These are phyloP conservation scores for Hybos culiciformis DNA, from an alignment of 2,888 invertebrate genomes.

Conservation along the genomic window DNA sequence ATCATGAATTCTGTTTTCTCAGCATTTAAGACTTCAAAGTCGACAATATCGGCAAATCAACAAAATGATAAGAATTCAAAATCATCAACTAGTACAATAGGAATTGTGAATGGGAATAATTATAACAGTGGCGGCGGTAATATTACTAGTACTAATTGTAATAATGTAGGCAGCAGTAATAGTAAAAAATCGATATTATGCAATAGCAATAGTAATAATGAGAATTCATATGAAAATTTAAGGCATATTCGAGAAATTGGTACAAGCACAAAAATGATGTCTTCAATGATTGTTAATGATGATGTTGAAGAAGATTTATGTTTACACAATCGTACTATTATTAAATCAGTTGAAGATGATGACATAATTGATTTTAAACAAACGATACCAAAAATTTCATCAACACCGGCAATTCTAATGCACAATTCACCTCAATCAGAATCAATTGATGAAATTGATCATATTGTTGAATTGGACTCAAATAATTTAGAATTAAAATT, in stretches of 20 bases:
- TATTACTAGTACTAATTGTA: slow-evolving; percentile 9
- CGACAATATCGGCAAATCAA: too few relatives aligned
- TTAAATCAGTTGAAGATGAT: slow-evolving; percentile 6
- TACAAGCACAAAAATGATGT: slow-evolving; percentile 31
- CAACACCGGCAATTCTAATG: too few relatives aligned
- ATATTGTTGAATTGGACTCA: background rate
- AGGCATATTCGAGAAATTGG: slow-evolving; percentile 35
- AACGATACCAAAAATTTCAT: background rate
- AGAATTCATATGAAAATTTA: slow-evolving; percentile 34
- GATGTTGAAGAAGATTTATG: slow-evolving; percentile 13
- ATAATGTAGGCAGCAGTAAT: slow-evolving; percentile 14
- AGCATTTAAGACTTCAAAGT: slow-evolving; percentile 34
- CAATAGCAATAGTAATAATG: slow-evolving; percentile 17
- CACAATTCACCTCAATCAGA: background rate
- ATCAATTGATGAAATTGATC: background rate
- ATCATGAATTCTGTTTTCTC: slow-evolving; percentile 38
- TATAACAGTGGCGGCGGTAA: slow-evolving; percentile 9
- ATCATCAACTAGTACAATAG: slow-evolving; percentile 3
- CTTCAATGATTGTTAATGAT: slow-evolving; percentile 20
- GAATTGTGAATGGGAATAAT: slow-evolving; percentile 3
- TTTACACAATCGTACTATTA: slow-evolving; percentile 9
- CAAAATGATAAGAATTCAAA: slow-evolving; percentile 13
- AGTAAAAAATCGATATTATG: too few relatives aligned
- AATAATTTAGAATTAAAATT: background rate
- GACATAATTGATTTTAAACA: slow-evolving; percentile 9